Conservation (phyloP, 2,113 vertebrate genomes). For the Anthoscopus minutus region DNA sequence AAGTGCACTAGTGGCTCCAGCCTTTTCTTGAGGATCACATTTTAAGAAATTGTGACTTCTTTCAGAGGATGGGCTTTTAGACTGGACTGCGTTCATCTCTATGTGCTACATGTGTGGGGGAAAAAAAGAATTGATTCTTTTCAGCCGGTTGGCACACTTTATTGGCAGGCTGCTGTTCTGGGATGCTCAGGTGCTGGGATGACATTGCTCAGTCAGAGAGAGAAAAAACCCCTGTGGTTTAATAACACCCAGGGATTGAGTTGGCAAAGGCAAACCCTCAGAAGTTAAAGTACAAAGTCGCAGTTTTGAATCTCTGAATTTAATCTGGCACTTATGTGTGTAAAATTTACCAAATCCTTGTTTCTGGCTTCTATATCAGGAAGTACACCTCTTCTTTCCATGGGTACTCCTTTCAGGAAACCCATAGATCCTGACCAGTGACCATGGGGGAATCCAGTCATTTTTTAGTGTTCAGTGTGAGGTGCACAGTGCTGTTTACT, state of each 20-base stretch:
- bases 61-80: background rate
- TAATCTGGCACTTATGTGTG: background rate
- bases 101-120: background rate
- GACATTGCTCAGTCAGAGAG: background rate
- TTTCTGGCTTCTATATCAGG: background rate
- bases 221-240: background rate
- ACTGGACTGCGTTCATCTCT: background rate
- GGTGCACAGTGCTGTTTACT: background rate
- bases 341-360: background rate
- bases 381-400: fast-evolving
- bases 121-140: background rate
- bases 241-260: background rate
- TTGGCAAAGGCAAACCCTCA: background rate
- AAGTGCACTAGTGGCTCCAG: background rate
- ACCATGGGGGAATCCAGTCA: background rate
- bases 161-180: background rate
- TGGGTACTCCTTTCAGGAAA: background rate
- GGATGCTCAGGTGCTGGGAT: background rate
- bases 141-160: background rate
- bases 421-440: background rate
- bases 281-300: background rate
- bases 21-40: background rate
- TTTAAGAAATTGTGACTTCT: background rate
- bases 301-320: background rate
- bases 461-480: background rate